phyloP scores from a whole-genome alignment of 2,113 vertebrate genomes.

The Misgurnus mizolepis region DNA sequence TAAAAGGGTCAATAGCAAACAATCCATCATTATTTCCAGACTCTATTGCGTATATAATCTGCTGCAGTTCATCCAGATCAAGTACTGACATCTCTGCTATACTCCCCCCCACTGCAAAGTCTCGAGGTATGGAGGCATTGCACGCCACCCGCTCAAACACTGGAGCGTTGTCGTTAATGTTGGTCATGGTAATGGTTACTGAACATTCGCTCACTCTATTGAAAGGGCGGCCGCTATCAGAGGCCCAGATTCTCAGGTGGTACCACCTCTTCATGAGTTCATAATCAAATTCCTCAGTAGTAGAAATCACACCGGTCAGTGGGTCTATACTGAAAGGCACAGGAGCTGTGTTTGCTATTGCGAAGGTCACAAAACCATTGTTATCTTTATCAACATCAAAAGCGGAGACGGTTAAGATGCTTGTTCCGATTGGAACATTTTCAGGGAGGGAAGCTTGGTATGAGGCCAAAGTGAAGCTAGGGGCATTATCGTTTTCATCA shows the following conservation, averaged over 20 bases:
- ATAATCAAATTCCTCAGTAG: slow-evolving; percentile 86
- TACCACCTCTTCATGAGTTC: slow-evolving; percentile 91
- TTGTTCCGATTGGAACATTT: slow-evolving; percentile 85
- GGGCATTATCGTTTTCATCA: slow-evolving; percentile 90
- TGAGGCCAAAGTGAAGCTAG: slow-evolving; percentile 78
- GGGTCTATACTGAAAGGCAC: slow-evolving; percentile 88
- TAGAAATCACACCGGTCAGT: slow-evolving; percentile 85
- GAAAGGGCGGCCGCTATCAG: slow-evolving; percentile 91
- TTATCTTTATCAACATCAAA: slow-evolving; percentile 83
- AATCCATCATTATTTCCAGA: slow-evolving; percentile 86
- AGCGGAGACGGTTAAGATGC: slow-evolving; percentile 81
- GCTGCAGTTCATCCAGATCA: slow-evolving; percentile 90
- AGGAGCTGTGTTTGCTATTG: slow-evolving; percentile 74
- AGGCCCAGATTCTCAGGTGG: slow-evolving; percentile 87
- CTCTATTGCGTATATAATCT: slow-evolving; percentile 82
- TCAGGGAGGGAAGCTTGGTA: slow-evolving; percentile 84
- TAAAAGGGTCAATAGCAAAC: slow-evolving; percentile 81
- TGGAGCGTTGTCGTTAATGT: slow-evolving; percentile 91
- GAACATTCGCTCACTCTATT: slow-evolving; percentile 84
- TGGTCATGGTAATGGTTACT: slow-evolving; percentile 85
- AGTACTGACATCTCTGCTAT: slow-evolving; percentile 85
- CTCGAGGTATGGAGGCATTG: slow-evolving; percentile 79
- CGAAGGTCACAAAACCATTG: slow-evolving; percentile 86
- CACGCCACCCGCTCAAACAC: slow-evolving; percentile 91
- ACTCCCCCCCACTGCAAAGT: slow-evolving; percentile 74